Conservation (phyloP, 1,140 invertebrate genomes). For the Ylistrum balloti region DNA sequence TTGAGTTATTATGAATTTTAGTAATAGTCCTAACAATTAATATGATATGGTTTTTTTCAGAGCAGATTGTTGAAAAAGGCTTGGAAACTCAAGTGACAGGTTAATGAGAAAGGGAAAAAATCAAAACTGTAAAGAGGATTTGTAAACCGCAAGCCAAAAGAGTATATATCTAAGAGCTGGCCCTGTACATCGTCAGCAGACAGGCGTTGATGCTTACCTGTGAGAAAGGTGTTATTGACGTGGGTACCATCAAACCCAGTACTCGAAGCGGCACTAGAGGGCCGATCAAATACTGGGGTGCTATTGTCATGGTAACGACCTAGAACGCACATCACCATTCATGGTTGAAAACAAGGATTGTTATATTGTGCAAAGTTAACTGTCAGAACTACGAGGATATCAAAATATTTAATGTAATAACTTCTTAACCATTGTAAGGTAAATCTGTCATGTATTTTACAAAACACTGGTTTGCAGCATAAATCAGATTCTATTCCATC, state of each 20-base stretch:
- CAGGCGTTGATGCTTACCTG: background rate
- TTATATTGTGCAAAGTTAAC: too few species aligned
- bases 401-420: too few species aligned
- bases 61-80: background rate
- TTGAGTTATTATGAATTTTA: background rate
- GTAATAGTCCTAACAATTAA: too few species aligned
- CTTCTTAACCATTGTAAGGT: too few species aligned
- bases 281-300: slow-evolving; percentile 31
- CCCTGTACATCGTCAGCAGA: background rate
- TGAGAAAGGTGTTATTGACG: slow-evolving; percentile 9
- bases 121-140: background rate
- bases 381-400: too few species aligned
- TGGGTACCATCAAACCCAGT: slow-evolving; percentile 1
- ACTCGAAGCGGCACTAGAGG: slow-evolving; percentile 13
- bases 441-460: too few species aligned
- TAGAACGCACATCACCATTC: slow-evolving; percentile 27
- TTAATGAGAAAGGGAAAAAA: background rate
- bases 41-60: background rate
- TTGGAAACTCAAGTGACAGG: background rate
- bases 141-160: background rate
- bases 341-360: background rate
- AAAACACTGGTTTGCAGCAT: too few species aligned
- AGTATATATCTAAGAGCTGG: background rate
- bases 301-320: slow-evolving; percentile 37
- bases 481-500: too few species aligned